These are phyloP conservation scores for Lacanobia wlatinum DNA, from an alignment of 2,888 invertebrate genomes.

Conservation along the genomic window DNA sequence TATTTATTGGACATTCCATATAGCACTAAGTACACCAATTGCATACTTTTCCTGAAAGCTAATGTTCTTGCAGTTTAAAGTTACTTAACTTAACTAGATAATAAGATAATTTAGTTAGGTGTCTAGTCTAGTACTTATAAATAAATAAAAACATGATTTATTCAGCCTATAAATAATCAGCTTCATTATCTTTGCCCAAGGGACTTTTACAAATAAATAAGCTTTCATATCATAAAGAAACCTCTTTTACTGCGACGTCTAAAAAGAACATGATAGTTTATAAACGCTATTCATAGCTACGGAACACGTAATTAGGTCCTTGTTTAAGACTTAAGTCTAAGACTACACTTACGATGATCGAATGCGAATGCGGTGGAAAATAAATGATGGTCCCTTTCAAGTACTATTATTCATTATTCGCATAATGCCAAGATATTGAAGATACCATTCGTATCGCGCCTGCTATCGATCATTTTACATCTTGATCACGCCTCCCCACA, in stretches of 20 bases:
- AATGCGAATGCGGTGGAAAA: constrained; percentile 57
- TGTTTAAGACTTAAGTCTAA: no score
- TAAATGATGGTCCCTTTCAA: constrained; percentile 62
- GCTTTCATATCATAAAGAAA: constrained; percentile 34
- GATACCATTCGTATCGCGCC: constrained; percentile 60
- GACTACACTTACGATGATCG: constrained; percentile 57
- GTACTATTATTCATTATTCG: constrained; percentile 65
- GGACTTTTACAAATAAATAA: constrained; percentile 41
- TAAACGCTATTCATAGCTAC: constrained; percentile 52
- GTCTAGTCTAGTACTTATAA: neutral
- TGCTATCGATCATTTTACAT: constrained; percentile 68
- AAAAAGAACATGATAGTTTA: constrained; percentile 39
- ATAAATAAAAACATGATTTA: constrained; percentile 15
- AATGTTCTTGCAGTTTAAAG: no score
- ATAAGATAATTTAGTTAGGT: neutral
- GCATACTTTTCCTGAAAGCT: neutral
- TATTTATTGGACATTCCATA: neutral
- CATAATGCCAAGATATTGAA: constrained; percentile 61
- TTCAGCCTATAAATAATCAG: constrained; percentile 33
- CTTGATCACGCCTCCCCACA: constrained; percentile 65
- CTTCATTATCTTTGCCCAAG: constrained; percentile 28
- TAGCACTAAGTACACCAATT: neutral
- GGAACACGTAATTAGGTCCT: constrained; percentile 61
- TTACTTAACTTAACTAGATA: neutral
- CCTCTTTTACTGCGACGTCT: constrained; percentile 30